A percentile compares a stretch with the other conserved stretches of the same genome.
phyloP scores from a whole-genome alignment of 2,888 invertebrate genomes.

The Helleia helle region DNA sequence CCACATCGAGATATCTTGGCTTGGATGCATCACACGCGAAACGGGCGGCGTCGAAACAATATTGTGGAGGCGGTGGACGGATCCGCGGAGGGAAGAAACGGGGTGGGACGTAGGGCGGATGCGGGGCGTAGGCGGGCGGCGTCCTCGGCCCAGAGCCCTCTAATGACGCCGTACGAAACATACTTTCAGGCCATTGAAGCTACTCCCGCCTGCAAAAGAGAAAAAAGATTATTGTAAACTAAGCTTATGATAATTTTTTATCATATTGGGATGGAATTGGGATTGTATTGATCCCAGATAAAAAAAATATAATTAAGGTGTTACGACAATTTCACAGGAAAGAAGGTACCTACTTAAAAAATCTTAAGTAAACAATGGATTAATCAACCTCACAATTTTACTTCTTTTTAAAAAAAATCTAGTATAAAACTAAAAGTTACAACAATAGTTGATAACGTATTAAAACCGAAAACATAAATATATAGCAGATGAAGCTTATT shows the following conservation, averaged over 20 bases:
- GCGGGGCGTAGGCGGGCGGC: constrained; percentile 68
- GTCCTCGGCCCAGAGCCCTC: constrained; percentile 68
- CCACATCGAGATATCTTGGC: constrained; percentile 63
- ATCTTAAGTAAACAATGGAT: no score
- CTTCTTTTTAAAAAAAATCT: no score
- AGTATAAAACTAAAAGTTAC: no score
- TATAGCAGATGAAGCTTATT: not conserved
- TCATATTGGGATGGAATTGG: no score
- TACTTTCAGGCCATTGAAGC: constrained; percentile 60
- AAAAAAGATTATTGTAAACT: not conserved
- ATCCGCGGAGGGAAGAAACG: constrained; percentile 63
- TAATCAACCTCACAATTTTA: no score
- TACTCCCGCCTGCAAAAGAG: constrained; percentile 46
- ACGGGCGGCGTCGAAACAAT: constrained; percentile 69
- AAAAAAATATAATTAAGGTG: no score
- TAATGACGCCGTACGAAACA: constrained; percentile 70
- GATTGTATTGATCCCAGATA: no score
- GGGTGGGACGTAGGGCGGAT: constrained; percentile 56
- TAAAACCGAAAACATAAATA: no score
- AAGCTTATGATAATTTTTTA: no score
- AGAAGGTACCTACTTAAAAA: no score
- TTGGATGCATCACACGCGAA: constrained; percentile 69
- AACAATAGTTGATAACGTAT: no score
- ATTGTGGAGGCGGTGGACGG: constrained; percentile 63
- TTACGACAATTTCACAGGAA: no score